Conservation (phyloP, 1,140 invertebrate genomes). For the Heliothis subflexa region DNA sequence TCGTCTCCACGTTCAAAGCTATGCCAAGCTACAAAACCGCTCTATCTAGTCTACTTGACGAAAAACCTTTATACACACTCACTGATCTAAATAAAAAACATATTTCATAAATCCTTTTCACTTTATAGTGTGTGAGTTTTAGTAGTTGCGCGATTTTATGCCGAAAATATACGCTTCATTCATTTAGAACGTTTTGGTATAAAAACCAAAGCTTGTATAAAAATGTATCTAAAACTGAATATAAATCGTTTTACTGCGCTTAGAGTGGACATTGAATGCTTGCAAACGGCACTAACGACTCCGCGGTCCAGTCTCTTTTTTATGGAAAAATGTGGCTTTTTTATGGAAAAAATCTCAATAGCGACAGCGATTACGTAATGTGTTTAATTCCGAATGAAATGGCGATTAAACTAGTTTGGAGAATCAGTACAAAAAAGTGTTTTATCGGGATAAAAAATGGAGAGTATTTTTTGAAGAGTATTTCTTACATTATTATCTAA, state of each 20-base stretch:
- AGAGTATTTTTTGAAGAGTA: too few species aligned
- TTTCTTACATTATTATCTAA: background rate
- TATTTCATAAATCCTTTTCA: background rate
- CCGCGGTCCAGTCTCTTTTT: background rate
- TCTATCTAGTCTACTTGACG: conserved; percentile 12
- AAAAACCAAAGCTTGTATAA: conserved; percentile 6
- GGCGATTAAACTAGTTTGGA: background rate
- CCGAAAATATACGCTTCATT: background rate
- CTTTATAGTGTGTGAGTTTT: background rate
- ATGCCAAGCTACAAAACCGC: conserved; percentile 1
- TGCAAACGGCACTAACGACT: conserved; percentile 5
- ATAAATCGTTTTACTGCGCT: conserved; percentile 5
- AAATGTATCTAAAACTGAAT: background rate
- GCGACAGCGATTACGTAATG: conserved; percentile 4
- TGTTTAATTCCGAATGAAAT: background rate
- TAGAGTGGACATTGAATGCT: conserved; percentile 15
- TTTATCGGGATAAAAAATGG: too few species aligned
- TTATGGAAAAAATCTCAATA: conserved; percentile 20
- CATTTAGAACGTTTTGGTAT: background rate
- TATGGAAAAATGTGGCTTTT: conserved; percentile 16
- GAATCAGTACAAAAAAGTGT: too few species aligned
- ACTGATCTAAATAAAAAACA: conserved; percentile 23
- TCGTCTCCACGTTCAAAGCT: background rate
- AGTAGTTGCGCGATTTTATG: background rate
- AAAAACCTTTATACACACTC: conserved; percentile 9